A percentile compares a stretch with the other conserved stretches of the same genome.
Conservation (phyloP, 1,140 invertebrate genomes). For the Maconellicoccus hirsutus region DNA sequence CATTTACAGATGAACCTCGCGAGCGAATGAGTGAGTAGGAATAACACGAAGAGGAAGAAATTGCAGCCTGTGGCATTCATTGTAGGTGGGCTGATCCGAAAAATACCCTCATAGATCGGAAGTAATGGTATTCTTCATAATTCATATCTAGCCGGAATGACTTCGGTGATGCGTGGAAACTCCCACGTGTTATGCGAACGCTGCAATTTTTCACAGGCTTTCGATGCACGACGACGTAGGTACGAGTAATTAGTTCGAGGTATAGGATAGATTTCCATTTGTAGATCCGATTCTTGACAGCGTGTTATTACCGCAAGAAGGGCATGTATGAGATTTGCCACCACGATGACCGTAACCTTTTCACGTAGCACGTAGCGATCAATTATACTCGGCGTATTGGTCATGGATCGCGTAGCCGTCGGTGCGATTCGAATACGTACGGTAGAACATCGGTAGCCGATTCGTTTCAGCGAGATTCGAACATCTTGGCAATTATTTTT, state of each 20-base stretch:
- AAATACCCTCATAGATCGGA: not conserved
- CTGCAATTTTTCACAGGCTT: not conserved
- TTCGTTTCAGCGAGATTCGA: not conserved
- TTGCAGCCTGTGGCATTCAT: not conserved
- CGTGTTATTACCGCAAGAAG: not conserved
- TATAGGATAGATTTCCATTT: not conserved
- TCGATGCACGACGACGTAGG: not conserved
- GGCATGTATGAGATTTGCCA: not conserved
- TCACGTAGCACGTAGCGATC: not conserved
- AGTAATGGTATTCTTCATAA: too few species aligned
- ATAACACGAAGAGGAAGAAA: not conserved
- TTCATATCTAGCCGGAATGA: too few species aligned
- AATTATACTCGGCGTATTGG: not conserved
- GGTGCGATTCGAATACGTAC: not conserved
- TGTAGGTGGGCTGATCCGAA: not conserved
- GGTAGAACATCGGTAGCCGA: not conserved
- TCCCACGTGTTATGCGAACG: too few species aligned
- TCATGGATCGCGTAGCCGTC: not conserved
- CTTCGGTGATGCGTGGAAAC: not conserved
- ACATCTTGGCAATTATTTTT: not conserved
- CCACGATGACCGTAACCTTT: not conserved
- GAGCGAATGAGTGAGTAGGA: too few species aligned
- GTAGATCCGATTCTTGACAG: not conserved
- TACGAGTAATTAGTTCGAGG: not conserved
- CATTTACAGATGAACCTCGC: too few species aligned